Evolutionary conservation across 2,888 invertebrate genomes (phyloP).

Genomic region (Rhorus exstirpatorius): DNA sequence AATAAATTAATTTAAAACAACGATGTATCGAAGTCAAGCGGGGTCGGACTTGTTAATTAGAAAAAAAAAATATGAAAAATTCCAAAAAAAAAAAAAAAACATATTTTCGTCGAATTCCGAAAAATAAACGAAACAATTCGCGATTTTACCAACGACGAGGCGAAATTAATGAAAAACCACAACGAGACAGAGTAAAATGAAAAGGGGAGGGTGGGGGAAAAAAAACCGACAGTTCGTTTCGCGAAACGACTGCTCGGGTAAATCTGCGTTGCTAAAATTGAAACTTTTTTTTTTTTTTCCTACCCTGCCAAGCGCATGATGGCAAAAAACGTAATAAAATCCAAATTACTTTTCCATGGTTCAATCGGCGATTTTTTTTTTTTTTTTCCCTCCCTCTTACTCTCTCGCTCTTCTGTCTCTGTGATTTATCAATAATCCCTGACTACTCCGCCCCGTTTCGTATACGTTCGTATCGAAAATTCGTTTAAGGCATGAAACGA

Average conservation of each 20-base stretch:
- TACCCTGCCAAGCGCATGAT: slow-evolving; percentile 22
- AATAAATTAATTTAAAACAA: no score
- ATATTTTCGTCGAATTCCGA: slow-evolving; percentile 18
- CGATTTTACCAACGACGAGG: slow-evolving; percentile 4
- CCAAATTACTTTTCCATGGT: slow-evolving; percentile 59
- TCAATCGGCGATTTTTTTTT: slow-evolving; percentile 44
- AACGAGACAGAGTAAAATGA: neutral
- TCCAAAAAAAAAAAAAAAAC: slow-evolving; percentile 13
- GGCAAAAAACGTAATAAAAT: slow-evolving; percentile 50
- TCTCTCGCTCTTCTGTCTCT: neutral
- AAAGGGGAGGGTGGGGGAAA: slow-evolving; percentile 3
- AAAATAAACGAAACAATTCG: slow-evolving; percentile 49
- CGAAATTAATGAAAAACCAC: slow-evolving; percentile 50
- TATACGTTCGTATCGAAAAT: neutral
- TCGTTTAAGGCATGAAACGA: slow-evolving; percentile 12
- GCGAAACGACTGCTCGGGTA: slow-evolving; percentile 36
- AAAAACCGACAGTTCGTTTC: slow-evolving; percentile 32
- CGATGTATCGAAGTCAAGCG: slow-evolving; percentile 2
- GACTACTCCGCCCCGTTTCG: slow-evolving; percentile 5
- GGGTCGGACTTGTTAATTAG: neutral
- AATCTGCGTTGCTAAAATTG: slow-evolving; percentile 45
- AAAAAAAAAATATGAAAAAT: no score
- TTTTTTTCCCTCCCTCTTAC: slow-evolving; percentile 12
- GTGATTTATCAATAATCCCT: slow-evolving; percentile 28
- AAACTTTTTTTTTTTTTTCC: slow-evolving; percentile 39